Conservation (phyloP, 2,888 invertebrate species). For the Gari tellinella region DNA sequence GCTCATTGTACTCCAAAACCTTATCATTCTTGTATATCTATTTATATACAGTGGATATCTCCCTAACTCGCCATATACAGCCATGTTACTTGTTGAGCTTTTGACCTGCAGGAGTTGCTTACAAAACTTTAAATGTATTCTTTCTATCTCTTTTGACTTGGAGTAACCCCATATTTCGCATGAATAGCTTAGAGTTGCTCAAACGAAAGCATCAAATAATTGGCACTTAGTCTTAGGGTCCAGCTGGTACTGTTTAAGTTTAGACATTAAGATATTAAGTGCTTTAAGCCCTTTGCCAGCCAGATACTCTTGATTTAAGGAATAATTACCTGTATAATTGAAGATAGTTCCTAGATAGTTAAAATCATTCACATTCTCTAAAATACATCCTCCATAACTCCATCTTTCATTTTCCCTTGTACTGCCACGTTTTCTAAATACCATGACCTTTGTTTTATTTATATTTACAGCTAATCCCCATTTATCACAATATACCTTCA, state of each 20-base stretch:
- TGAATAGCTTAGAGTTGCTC: conserved; percentile 20
- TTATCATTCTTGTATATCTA: conserved; percentile 10
- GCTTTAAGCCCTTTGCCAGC: no score
- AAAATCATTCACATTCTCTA: no score
- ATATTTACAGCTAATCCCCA: no score
- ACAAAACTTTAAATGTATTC: conserved; percentile 30
- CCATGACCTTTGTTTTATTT: no score
- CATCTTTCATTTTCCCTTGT: no score
- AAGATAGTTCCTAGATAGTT: no score
- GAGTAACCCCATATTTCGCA: conserved; percentile 21
- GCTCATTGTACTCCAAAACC: conserved; percentile 19
- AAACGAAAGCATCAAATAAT: conserved; percentile 33
- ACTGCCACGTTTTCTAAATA: no score
- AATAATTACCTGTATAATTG: no score
- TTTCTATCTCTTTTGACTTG: conserved; percentile 20
- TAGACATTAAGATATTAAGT: conserved; percentile 11
- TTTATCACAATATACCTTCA: no score
- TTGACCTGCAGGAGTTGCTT: conserved; percentile 18
- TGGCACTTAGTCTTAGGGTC: conserved; percentile 25
- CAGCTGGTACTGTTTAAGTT: conserved; percentile 1
- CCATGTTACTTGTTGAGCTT: conserved; percentile 9
- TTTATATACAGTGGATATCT: conserved; percentile 18
- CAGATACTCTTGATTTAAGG: conserved; percentile 9
- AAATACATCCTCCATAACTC: no score
- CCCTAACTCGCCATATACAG: conserved; percentile 13